A percentile compares a stretch with the other conserved stretches of the same genome.
phyloP scores from a whole-genome alignment of 2,888 invertebrate genomes.

The Reticulitermes lucifugus region DNA sequence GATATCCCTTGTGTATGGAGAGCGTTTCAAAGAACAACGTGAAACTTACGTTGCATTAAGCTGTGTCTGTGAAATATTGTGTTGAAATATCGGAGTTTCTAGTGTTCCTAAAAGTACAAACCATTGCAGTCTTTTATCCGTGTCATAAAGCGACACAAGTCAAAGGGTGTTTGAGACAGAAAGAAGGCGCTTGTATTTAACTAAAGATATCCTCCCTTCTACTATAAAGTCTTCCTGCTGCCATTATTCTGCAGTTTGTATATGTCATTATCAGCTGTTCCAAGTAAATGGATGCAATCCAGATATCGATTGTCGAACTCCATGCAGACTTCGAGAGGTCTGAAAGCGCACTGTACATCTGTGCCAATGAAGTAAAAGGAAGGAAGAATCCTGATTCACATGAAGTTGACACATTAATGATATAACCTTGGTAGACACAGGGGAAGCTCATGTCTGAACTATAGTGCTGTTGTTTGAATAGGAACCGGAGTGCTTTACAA shows the following conservation, averaged over 20 bases:
- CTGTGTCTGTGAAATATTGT: too few species aligned
- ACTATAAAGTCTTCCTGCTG: background rate
- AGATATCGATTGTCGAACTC: background rate
- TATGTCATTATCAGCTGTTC: background rate
- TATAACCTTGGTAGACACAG: too few species aligned
- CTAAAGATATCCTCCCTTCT: background rate
- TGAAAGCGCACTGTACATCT: background rate
- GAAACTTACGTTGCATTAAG: too few species aligned
- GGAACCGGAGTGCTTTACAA: too few species aligned
- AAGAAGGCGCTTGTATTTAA: background rate
- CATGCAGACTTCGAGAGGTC: background rate
- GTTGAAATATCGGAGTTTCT: too few species aligned
- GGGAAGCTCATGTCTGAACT: too few species aligned
- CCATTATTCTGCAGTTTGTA: background rate
- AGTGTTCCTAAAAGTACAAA: background rate
- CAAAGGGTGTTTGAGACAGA: background rate
- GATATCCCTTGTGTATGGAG: too few species aligned
- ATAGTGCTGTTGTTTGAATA: too few species aligned
- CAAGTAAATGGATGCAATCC: constrained; percentile 1
- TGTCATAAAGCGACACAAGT: background rate
- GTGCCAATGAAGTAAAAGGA: too few species aligned
- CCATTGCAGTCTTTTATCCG: background rate
- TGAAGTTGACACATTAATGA: too few species aligned
- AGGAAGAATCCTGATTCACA: too few species aligned
- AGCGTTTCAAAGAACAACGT: too few species aligned